Conservation (phyloP, 1,140 invertebrate genomes). For the Doryteuthis pealeii region DNA sequence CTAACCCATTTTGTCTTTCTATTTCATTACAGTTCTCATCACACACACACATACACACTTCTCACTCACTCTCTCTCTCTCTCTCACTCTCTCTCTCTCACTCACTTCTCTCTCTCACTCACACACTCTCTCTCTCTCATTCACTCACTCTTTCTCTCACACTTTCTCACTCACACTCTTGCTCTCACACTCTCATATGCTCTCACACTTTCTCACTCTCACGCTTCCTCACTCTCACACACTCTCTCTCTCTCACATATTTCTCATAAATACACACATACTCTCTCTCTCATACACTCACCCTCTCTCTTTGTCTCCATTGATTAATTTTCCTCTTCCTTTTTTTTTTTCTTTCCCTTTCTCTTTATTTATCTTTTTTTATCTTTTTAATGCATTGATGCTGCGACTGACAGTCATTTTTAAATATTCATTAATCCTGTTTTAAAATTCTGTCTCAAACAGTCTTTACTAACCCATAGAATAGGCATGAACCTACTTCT, state of each 20-base stretch:
- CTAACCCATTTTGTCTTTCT: too few relatives aligned
- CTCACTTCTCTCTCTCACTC: neutral
- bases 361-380: neutral
- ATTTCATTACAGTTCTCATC: too few relatives aligned
- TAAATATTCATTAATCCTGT: too few relatives aligned
- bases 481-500: too few relatives aligned
- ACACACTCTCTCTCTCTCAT: constrained; percentile 7
- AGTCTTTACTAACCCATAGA: too few relatives aligned
- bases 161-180: constrained; percentile 14
- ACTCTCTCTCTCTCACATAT: neutral
- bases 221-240: neutral
- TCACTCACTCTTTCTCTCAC: constrained; percentile 8
- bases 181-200: neutral
- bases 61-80: neutral
- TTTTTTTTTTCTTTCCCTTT: neutral
- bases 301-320: neutral
- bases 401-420: too few relatives aligned
- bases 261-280: neutral
- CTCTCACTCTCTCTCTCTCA: neutral
- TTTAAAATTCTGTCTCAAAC: too few relatives aligned
- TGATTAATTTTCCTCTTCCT: neutral
- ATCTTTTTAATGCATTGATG: too few relatives aligned
- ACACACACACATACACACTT: too few relatives aligned
- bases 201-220: neutral
- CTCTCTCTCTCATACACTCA: neutral